Percentiles rank a stretch among this genome's conserved stretches.
Evolutionary conservation across 2,113 vertebrate species (phyloP).

Genomic region (Blennius ocellaris): DNA sequence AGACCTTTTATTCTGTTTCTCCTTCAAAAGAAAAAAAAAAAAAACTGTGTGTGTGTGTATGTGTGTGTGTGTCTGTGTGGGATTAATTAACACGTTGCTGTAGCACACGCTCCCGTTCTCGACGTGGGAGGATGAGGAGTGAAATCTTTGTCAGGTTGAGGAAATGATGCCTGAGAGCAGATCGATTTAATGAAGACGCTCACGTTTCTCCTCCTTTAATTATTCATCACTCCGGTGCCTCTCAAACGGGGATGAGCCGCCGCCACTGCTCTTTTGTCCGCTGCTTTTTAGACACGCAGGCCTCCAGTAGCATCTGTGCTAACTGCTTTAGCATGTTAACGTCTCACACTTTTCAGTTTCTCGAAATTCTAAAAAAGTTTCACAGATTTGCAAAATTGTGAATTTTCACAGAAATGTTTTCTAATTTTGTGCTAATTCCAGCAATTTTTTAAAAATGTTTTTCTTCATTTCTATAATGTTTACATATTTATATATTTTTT

Average conservation of each 20-base stretch:
- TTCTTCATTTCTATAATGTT: too few relatives aligned
- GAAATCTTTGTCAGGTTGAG: conserved; percentile 86
- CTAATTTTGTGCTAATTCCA: too few relatives aligned
- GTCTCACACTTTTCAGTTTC: not conserved
- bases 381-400: too few relatives aligned
- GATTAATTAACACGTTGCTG: conserved; percentile 93
- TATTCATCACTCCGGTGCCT: conserved; percentile 22
- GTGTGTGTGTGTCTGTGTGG: conserved; percentile 41
- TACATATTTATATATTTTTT: too few relatives aligned
- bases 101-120: conserved; percentile 86
- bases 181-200: conserved; percentile 79
- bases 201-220: conserved; percentile 6
- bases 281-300: too few relatives aligned
- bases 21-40: conserved; percentile 69
- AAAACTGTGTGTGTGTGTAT: conserved; percentile 42
- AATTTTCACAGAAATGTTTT: too few relatives aligned
- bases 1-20: conserved; percentile 65
- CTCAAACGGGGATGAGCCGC: conserved; percentile 3
- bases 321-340: conserved; percentile 16
- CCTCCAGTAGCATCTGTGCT: conserved; percentile 9
- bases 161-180: conserved; percentile 70
- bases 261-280: too few relatives aligned
- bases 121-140: conserved; percentile 77
- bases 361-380: too few relatives aligned
- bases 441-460: too few relatives aligned